Evolutionary conservation across 2,888 invertebrate genomes (phyloP).

Genomic region (Idaea dimidiata): DNA sequence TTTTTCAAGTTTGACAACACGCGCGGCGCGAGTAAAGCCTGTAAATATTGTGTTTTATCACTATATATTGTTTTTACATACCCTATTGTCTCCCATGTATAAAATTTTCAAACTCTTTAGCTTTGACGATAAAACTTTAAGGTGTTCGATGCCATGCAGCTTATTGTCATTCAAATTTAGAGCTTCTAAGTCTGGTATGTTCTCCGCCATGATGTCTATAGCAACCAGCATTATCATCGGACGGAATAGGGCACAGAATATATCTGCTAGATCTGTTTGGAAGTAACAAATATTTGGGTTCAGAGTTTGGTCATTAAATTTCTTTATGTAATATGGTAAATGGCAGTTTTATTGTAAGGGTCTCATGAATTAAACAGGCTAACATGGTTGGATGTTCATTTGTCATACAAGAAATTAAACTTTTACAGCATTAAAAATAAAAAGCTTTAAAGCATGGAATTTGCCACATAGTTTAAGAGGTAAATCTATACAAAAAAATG

Average conservation of each 20-base stretch:
- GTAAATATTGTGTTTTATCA: too few species aligned
- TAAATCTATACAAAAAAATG: too few species aligned
- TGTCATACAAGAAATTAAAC: too few species aligned
- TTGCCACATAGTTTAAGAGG: too few species aligned
- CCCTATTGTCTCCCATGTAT: conserved; percentile 90
- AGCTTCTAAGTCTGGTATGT: conserved; percentile 91
- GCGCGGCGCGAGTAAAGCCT: too few species aligned
- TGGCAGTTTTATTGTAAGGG: too few species aligned
- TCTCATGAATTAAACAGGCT: too few species aligned
- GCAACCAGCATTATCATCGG: conserved; percentile 86
- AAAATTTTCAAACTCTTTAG: conserved; percentile 88
- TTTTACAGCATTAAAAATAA: too few species aligned
- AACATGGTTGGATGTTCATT: too few species aligned
- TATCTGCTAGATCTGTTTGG: conserved; percentile 82
- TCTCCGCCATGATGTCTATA: conserved; percentile 89
- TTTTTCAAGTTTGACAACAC: too few species aligned
- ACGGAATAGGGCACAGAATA: conserved; percentile 88
- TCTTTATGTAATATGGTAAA: too few species aligned
- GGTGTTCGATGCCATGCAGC: conserved; percentile 84
- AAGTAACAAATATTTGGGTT: background rate
- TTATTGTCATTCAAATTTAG: conserved; percentile 91
- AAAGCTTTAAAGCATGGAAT: too few species aligned
- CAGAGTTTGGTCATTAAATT: background rate
- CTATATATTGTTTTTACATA: conserved; percentile 53
- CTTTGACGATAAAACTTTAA: conserved; percentile 84